Conservation (phyloP, 2,888 invertebrate genomes). For the Phymatocera aterrima region DNA sequence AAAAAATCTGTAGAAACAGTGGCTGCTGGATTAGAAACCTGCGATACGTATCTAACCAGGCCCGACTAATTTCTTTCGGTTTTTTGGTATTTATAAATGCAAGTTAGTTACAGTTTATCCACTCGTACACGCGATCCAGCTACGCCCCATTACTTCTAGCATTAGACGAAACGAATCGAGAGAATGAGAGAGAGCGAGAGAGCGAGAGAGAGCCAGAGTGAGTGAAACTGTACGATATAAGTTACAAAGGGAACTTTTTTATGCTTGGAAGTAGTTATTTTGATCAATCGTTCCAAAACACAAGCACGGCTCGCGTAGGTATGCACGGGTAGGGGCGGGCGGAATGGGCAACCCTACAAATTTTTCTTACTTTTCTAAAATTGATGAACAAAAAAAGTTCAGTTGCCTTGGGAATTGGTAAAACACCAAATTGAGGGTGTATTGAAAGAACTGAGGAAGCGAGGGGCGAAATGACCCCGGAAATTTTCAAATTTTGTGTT, state of each 20-base stretch:
- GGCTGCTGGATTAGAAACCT: background rate
- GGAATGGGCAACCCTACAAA: no score
- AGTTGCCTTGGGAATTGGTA: no score
- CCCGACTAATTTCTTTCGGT: conserved; percentile 33
- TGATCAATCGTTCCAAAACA: background rate
- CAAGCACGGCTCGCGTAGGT: no score
- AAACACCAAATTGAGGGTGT: no score
- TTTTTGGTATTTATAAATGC: conserved; percentile 36
- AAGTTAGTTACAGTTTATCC: conserved; percentile 38
- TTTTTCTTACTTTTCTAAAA: no score
- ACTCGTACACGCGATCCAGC: background rate
- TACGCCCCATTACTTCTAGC: conserved; percentile 22
- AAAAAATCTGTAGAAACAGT: conserved; percentile 17
- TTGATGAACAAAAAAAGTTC: no score
- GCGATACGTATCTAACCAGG: conserved; percentile 41
- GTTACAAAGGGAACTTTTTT: background rate
- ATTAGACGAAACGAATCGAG: conserved; percentile 8
- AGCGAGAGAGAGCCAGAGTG: background rate
- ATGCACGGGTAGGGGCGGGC: no score
- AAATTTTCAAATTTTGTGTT: no score
- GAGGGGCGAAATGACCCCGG: no score
- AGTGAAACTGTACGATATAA: background rate
- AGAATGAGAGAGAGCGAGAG: background rate
- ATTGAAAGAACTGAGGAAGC: no score
- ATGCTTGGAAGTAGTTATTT: background rate